phyloP scores from a whole-genome alignment of 2,113 vertebrate species.

The Chaetops frenatus region DNA sequence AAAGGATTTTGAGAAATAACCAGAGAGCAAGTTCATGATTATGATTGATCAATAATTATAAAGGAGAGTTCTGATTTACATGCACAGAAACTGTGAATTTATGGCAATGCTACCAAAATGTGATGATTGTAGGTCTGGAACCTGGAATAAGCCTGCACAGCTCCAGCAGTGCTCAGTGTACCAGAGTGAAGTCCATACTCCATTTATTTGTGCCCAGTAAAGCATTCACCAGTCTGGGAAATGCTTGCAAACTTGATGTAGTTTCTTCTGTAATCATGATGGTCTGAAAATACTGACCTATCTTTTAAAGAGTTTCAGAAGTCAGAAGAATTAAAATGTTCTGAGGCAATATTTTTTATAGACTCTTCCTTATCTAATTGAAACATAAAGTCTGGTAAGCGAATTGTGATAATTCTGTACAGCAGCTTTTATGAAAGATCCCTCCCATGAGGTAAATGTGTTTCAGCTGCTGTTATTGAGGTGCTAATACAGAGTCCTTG shows the following conservation, averaged over 20 bases:
- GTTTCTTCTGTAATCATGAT: neutral
- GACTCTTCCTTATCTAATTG: slow-evolving; percentile 42
- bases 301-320: neutral
- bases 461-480: slow-evolving; percentile 64
- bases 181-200: neutral
- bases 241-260: neutral
- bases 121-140: neutral
- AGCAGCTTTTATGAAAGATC: slow-evolving; percentile 41
- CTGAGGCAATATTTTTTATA: slow-evolving; percentile 19
- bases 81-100: neutral
- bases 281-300: neutral
- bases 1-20: neutral
- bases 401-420: slow-evolving; percentile 60
- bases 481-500: slow-evolving; percentile 46
- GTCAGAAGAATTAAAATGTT: slow-evolving; percentile 21
- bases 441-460: slow-evolving; percentile 54
- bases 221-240: neutral
- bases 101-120: neutral
- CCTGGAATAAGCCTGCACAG: neutral
- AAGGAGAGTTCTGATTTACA: neutral
- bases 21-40: neutral
- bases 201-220: neutral
- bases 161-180: neutral
- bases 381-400: slow-evolving; percentile 48
- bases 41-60: neutral